These are phyloP conservation scores for Tenebrosternarchus preto DNA, from an alignment of 2,113 vertebrate species.

Conservation along the genomic window DNA sequence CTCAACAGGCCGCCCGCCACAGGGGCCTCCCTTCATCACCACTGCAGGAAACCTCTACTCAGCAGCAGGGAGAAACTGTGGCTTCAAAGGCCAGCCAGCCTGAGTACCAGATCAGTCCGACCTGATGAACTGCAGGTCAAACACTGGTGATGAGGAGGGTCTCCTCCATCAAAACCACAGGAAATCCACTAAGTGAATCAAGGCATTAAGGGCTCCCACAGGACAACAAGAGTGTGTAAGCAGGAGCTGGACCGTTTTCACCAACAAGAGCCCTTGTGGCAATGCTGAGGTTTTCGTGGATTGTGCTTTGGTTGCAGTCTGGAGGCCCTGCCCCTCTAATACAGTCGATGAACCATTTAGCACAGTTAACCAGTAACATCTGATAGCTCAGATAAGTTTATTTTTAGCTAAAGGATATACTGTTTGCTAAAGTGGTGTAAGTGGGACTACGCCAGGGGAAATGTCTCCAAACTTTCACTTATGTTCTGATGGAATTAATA, in stretches of 20 bases:
- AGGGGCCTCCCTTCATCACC: conserved; percentile 43
- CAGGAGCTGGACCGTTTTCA: neutral
- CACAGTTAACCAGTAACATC: conserved; percentile 29
- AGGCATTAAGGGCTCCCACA: conserved; percentile 39
- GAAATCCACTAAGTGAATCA: conserved; percentile 4
- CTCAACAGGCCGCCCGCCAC: conserved; percentile 58
- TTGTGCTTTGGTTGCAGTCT: conserved; percentile 2
- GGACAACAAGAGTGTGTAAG: neutral
- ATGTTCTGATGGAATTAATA: too few species aligned
- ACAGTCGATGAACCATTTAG: conserved; percentile 28
- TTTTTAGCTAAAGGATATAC: conserved; percentile 26
- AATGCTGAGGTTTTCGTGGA: neutral
- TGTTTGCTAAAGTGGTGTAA: neutral
- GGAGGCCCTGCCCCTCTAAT: neutral
- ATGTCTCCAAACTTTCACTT: too few species aligned
- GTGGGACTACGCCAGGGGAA: too few species aligned
- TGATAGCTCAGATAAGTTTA: conserved; percentile 12
- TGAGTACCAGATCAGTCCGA: neutral
- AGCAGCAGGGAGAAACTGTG: neutral
- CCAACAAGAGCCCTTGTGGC: neutral
- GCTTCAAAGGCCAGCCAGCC: conserved; percentile 35
- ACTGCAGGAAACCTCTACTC: conserved; percentile 57
- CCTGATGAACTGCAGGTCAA: conserved; percentile 22
- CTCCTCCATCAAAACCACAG: neutral
- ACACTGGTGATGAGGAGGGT: too few species aligned